These are phyloP conservation scores for Arizona elegans DNA, from an alignment of 2,113 vertebrate species.

Conservation along the genomic window DNA sequence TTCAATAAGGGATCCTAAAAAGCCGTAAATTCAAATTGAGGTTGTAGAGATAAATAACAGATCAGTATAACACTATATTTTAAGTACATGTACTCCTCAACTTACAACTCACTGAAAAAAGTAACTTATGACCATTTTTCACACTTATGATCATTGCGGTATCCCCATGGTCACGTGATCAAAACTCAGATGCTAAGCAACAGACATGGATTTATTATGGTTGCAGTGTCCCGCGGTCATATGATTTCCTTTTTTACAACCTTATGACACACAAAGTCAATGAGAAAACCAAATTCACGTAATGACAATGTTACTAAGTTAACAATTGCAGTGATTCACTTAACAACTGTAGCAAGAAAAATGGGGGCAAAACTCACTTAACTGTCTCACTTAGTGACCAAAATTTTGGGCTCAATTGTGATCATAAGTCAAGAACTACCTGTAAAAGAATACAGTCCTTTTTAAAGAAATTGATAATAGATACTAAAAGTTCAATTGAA, in stretches of 20 bases:
- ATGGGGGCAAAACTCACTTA: neutral
- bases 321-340: neutral
- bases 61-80: neutral
- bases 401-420: neutral
- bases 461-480: neutral
- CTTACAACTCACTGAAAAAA: neutral
- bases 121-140: neutral
- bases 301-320: neutral
- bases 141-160: neutral
- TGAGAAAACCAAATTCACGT: neutral
- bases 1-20: neutral
- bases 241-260: neutral
- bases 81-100: neutral
- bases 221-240: neutral
- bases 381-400: neutral
- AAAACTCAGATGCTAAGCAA: neutral
- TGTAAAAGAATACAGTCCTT: neutral
- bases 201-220: neutral
- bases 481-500: neutral
- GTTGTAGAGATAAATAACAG: neutral
- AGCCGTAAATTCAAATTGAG: neutral
- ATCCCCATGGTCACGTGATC: neutral
- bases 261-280: neutral
- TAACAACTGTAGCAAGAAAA: neutral
- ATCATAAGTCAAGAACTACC: neutral